These are phyloP conservation scores for Mycteria americana DNA, from an alignment of 2,797 vertebrate genomes.

Conservation along the genomic window DNA sequence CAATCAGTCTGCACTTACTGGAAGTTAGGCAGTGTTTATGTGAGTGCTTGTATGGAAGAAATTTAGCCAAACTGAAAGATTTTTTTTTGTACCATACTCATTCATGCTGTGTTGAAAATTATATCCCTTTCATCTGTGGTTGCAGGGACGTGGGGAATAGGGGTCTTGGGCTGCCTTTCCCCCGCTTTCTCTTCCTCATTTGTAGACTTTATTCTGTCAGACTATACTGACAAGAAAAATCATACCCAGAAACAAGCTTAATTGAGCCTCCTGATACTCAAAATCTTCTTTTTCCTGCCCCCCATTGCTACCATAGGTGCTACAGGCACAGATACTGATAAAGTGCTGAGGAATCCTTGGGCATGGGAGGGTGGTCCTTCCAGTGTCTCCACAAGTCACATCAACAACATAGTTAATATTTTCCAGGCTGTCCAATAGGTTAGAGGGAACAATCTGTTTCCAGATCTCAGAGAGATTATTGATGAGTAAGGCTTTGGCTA, in stretches of 20 bases:
- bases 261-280: not conserved
- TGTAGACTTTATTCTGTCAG: not conserved
- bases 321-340: not conserved
- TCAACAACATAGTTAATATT: not conserved
- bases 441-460: not conserved
- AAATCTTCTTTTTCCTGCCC: not conserved
- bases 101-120: not conserved
- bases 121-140: not conserved
- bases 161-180: fast-evolving
- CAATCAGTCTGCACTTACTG: not conserved
- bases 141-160: not conserved
- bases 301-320: not conserved
- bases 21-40: not conserved
- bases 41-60: not conserved
- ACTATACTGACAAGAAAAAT: not conserved
- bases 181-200: not conserved
- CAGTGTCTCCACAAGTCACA: not conserved
- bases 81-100: not conserved
- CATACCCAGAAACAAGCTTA: not conserved
- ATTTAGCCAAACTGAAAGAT: not conserved
- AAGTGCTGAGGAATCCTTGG: not conserved
- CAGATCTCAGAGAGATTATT: not conserved
- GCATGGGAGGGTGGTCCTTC: not conserved
- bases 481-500: not conserved
- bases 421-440: not conserved